Base-by-base conservation (phyloP, 2,797 vertebrate species). In the Lophius americanus region DNA sequence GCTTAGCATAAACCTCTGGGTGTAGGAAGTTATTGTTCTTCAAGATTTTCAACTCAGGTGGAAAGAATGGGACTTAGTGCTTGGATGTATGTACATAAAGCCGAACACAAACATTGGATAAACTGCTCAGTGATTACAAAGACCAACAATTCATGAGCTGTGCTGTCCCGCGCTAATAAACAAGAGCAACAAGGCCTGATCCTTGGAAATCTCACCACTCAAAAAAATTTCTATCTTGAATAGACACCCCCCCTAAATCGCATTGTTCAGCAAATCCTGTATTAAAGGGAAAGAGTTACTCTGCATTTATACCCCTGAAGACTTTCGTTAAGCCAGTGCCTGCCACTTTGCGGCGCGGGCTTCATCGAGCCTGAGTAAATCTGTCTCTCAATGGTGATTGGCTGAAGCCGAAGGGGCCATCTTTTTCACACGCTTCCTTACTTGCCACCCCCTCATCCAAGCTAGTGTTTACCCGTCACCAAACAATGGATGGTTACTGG, bases 261-360 rank as follows among this genome's bases (percentile, higher is more conserved):
- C 93, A 96, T 96, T 98, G 95, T 97, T 94, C 95, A 94, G 95
- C 95, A 97, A 98, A 98, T 98, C 96, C 96, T 93, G 94, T 92
- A 95, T 96, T 95, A 96, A 93, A 90, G 91, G 84, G 83, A 88
- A 94, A 95, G 96, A 95, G 95, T 97, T 96, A 95, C 95, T 96
- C 94, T 94, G 95, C 95, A 92, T 97, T 97, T 97, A 96, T 95
- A 96, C 95, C 96, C 95, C 94, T 89, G 86, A 96, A 97, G 96
- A 96, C 95, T 96, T 96, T 96, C 93, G 95, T 95, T 96, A 96
- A 97, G 96, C 96, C 94, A 96, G 94, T 93, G 95, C 94, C 95
- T 93, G 95, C 94, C 94, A 93, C 94, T 96, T 91, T 60, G 79
- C 81, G 73, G 84, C 76, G 60, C 74, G 88, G 93, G 94, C 94